Percentiles rank a stretch among this genome's conserved stretches.
These are phyloP conservation scores for Lasioglossum vierecki DNA, from an alignment of 2,888 invertebrate genomes.

Conservation along the genomic window DNA sequence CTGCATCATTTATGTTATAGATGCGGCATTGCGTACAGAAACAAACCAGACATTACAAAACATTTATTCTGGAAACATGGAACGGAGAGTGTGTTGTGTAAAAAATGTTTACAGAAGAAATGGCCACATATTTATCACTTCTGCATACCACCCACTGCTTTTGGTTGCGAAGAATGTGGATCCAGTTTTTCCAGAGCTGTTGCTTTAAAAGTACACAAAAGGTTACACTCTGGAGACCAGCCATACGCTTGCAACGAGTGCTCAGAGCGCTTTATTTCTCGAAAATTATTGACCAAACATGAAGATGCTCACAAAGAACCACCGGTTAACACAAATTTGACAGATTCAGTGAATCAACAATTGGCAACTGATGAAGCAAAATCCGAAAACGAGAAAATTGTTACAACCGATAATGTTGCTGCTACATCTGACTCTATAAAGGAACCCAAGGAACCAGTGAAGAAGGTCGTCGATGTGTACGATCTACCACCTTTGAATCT, in stretches of 20 bases:
- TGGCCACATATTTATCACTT: conserved; percentile 97
- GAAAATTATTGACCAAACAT: conserved; percentile 91
- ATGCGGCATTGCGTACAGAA: conserved; percentile 94
- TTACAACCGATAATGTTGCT: conserved; percentile 16
- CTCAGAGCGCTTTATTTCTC: conserved; percentile 91
- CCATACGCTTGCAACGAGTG: conserved; percentile 92
- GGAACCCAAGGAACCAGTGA: conserved; percentile 72
- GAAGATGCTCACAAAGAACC: conserved; percentile 86
- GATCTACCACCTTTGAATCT: conserved; percentile 93
- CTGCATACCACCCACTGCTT: conserved; percentile 91
- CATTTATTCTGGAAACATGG: conserved; percentile 97
- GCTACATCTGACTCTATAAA: conserved; percentile 52
- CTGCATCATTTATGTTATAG: conserved; percentile 94
- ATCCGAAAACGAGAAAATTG: conserved; percentile 38
- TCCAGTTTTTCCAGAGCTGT: conserved; percentile 91
- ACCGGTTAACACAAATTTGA: conserved; percentile 19
- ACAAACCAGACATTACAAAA: conserved; percentile 94
- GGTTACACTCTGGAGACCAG: conserved; percentile 89
- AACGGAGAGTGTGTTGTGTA: conserved; percentile 93
- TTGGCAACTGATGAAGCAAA: conserved; percentile 39
- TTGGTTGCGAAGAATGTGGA: conserved; percentile 93
- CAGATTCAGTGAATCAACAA: conserved; percentile 66
- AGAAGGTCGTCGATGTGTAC: conserved; percentile 86
- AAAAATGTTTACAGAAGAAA: conserved; percentile 93
- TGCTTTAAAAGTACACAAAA: conserved; percentile 92